Evolutionary conservation across 2,888 invertebrate genomes (phyloP).

Genomic region (Agrochola lota): DNA sequence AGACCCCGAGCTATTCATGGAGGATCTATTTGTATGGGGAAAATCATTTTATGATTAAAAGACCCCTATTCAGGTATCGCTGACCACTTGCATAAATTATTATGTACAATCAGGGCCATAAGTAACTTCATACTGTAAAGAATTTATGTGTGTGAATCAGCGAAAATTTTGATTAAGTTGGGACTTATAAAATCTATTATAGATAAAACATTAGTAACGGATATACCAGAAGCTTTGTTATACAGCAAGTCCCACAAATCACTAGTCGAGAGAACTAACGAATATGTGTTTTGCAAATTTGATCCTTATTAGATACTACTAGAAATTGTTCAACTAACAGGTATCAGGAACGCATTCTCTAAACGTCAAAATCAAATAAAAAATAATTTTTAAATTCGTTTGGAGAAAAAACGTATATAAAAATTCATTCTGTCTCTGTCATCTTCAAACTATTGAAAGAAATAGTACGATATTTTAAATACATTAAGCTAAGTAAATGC

Average conservation of each 20-base stretch:
- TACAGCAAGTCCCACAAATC: neutral
- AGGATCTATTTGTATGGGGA: conserved; percentile 68
- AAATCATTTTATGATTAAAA: conserved; percentile 86
- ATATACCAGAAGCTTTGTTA: neutral
- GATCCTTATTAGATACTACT: too few relatives aligned
- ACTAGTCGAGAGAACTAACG: neutral
- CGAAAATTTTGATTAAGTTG: neutral
- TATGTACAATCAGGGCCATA: conserved; percentile 69
- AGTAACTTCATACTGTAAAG: conserved; percentile 10
- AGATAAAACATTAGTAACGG: neutral
- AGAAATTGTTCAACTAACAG: too few relatives aligned
- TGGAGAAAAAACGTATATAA: too few relatives aligned
- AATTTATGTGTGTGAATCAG: neutral
- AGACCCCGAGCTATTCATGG: conserved; percentile 58
- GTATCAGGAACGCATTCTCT: too few relatives aligned
- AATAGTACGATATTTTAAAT: neutral
- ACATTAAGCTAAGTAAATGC: neutral
- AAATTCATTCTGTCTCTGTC: neutral
- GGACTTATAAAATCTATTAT: neutral
- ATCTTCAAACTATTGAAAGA: neutral
- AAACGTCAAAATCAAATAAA: too few relatives aligned
- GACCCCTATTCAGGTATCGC: conserved; percentile 77
- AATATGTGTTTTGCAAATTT: too few relatives aligned
- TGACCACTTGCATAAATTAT: conserved; percentile 90
- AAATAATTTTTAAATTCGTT: too few relatives aligned